Percentiles rank a stretch among this genome's conserved stretches.
Evolutionary conservation across 2,113 vertebrate genomes (phyloP).

Genomic region (Tragelaphus buxtoni): DNA sequence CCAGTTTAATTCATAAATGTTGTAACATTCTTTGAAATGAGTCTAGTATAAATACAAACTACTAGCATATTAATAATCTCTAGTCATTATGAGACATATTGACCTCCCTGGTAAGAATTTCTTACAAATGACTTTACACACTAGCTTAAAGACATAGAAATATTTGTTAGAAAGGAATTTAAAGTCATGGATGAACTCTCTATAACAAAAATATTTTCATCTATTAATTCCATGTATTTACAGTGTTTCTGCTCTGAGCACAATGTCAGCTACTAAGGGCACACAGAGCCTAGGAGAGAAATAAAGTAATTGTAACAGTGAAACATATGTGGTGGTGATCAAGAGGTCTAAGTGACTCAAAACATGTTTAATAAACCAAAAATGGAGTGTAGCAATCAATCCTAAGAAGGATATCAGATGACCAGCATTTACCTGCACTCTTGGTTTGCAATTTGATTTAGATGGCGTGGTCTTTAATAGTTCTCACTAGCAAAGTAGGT

Average conservation of each 20-base stretch:
- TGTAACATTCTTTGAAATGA: conserved; percentile 47
- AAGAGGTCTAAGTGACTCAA: not conserved
- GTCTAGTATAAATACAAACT: conserved; percentile 27
- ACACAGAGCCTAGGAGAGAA: not conserved
- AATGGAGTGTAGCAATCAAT: not conserved
- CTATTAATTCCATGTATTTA: not conserved
- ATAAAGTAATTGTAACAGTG: not conserved
- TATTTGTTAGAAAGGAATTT: not conserved
- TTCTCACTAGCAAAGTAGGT: not conserved
- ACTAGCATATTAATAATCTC: conserved; percentile 4
- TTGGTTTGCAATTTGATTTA: not conserved
- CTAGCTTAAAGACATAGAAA: not conserved
- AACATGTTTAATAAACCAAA: not conserved
- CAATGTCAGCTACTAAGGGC: not conserved
- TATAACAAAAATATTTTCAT: not conserved
- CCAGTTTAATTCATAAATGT: conserved; percentile 43
- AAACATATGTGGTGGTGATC: not conserved
- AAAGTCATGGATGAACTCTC: not conserved
- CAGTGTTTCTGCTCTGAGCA: not conserved
- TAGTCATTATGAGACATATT: not conserved
- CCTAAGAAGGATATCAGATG: not conserved
- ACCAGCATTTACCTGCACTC: not conserved
- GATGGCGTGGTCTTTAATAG: not conserved
- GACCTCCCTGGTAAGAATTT: not conserved
- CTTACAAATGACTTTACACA: not conserved